Evolutionary conservation across 1,140 invertebrate species (phyloP), one percentile per base, ranked within the genome.

Genomic region (Zaprionus taronus): DNA sequence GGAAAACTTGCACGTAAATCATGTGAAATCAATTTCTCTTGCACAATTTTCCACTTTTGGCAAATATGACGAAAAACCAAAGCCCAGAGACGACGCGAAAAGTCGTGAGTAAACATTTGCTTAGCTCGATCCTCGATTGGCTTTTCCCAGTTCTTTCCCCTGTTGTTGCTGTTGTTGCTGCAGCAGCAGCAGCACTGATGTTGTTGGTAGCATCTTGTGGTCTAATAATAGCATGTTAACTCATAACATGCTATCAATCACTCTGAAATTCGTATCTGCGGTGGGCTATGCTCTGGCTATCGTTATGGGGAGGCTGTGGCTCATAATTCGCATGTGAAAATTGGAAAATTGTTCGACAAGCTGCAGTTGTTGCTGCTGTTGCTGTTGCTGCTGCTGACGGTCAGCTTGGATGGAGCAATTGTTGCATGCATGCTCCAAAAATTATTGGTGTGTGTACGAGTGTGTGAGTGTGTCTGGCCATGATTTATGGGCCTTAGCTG

Each of bases 191-290:
- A 69, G 72, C 38, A 65, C 15, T 51, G 73, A 15, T 55, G 64
- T 74, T 75, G 74, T 81, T 83, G 85, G 85, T 90, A 90, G 85
- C 85, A 85, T 90, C 85, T 85, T 85, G 77, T 57, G 81, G 73
- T 61, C 79, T 82, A 80, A 90, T 90, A 82, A 90, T 90, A 90
- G 77, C 85, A 90, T 90, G 85, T 90, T 90, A 84, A 82, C 85
- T 91, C 82, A 85, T 90, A 90, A 90, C 85, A 90, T 90, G 81
- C 81, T 76, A 90, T 90, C 86, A 90, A 90, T 90, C 86, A 90
- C 79, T 91, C 73, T 58, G 77, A 80, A 89, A 44, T 61, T 84
- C 64, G 44, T 62, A 90, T 60, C 85, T 81, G 60, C 62, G 64
- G 65, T 68, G 65, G 62, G 69, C 51, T 78, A 69, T 68, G 61